These are phyloP conservation scores for Electrophaes corylata DNA, from an alignment of 2,888 invertebrate genomes.

Conservation along the genomic window DNA sequence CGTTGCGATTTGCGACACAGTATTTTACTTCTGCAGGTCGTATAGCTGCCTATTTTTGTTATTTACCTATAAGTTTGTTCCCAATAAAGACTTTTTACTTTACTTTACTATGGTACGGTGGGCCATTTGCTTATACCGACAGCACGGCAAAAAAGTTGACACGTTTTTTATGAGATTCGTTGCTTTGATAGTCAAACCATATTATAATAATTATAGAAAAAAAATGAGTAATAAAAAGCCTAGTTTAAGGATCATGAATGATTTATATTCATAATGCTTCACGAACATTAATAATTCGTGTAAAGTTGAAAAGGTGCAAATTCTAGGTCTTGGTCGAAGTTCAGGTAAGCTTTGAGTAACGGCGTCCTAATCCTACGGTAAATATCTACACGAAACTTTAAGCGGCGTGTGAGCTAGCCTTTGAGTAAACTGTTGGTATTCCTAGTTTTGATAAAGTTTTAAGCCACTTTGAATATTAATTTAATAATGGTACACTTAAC, in stretches of 20 bases:
- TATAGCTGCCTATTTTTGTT: too few relatives aligned
- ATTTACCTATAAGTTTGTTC: too few relatives aligned
- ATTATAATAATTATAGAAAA: too few relatives aligned
- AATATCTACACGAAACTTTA: conserved; percentile 38
- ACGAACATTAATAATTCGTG: conserved; percentile 24
- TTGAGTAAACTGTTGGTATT: conserved; percentile 22
- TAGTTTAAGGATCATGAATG: neutral
- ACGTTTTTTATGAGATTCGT: too few relatives aligned
- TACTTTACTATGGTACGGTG: too few relatives aligned
- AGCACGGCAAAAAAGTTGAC: too few relatives aligned
- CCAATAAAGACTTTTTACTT: too few relatives aligned
- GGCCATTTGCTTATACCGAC: too few relatives aligned
- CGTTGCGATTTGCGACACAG: too few relatives aligned
- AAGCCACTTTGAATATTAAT: neutral
- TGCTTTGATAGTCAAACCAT: too few relatives aligned
- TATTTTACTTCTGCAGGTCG: too few relatives aligned
- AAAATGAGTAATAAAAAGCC: neutral
- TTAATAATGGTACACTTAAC: too few relatives aligned
- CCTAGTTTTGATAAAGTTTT: conserved; percentile 4
- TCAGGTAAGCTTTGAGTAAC: conserved; percentile 39
- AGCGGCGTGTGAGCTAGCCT: conserved; percentile 27
- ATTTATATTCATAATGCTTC: conserved; percentile 12
- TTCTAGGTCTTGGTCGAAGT: conserved; percentile 28
- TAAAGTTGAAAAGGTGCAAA: conserved; percentile 29
- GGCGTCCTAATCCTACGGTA: conserved; percentile 34